These are phyloP conservation scores for Hyphantria cunea DNA, from an alignment of 1,140 invertebrate genomes.

Conservation along the genomic window DNA sequence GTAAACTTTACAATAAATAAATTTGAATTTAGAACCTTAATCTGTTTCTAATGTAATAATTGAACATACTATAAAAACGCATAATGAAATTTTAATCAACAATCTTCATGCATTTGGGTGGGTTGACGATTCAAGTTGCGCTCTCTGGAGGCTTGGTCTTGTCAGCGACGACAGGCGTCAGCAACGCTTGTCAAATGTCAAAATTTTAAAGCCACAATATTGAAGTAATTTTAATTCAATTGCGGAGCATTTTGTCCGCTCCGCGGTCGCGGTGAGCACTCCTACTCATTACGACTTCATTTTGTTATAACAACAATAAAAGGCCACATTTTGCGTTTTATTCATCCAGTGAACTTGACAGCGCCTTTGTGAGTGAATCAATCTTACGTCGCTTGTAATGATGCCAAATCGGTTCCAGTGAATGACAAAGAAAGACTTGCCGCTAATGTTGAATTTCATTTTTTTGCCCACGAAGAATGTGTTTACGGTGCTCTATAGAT, in stretches of 20 bases:
- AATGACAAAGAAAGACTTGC: conserved; percentile 65
- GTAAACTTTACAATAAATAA: too few species aligned
- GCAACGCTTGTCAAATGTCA: conserved; percentile 73
- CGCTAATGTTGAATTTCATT: conserved; percentile 61
- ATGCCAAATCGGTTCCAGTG: conserved; percentile 73
- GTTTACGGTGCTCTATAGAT: conserved; percentile 12
- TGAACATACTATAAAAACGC: neutral
- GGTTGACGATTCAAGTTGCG: conserved; percentile 2
- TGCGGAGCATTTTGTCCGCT: conserved; percentile 58
- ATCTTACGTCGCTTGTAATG: conserved; percentile 71
- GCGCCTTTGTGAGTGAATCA: conserved; percentile 70
- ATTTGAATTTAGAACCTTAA: neutral
- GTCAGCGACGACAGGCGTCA: conserved; percentile 55
- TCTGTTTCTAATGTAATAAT: neutral
- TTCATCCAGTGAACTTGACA: conserved; percentile 64
- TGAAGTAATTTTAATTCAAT: conserved; percentile 77
- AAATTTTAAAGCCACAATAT: conserved; percentile 61
- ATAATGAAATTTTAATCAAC: conserved; percentile 12
- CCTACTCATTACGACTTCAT: conserved; percentile 78
- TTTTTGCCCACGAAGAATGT: conserved; percentile 45
- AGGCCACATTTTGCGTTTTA: conserved; percentile 59
- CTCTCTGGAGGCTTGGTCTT: conserved; percentile 6
- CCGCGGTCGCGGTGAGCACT: conserved; percentile 32
- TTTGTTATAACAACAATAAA: conserved; percentile 78
- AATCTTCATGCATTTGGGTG: conserved; percentile 19